Evolutionary conservation across 2,113 vertebrate species (phyloP), one percentile per base, ranked within the genome.

Genomic region (Barbus barbus): DNA sequence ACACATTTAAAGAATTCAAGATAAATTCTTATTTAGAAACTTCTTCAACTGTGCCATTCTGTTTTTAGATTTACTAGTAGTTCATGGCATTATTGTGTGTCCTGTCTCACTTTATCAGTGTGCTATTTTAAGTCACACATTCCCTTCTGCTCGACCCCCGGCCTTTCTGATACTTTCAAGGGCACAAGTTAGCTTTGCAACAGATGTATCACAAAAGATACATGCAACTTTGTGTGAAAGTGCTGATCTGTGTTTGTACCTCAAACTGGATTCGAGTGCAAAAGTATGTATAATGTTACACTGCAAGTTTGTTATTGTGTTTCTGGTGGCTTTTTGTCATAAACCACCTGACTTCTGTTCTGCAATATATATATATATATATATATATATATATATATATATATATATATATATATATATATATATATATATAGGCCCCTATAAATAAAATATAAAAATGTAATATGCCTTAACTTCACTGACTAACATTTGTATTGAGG

Each of bases 41-140:
- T 65, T 31, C 61, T 31, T 31, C 28, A 33, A 31, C 1, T 1
- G 14, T 2, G 1, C 28, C 11, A 26, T 65, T 6, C 28, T 31
- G 6, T 9, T 18, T 31, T 33, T 18, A 18, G 16, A 46, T 46
- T 46, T 46, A 46, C 44, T 4, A 14, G 4, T 44, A 46, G 44
- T 46, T 46, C 44, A 46, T 46, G 2, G 14, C 13, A 4, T 46
- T 3, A n/a, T n/a, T n/a, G n/a, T n/a, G n/a, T n/a, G n/a, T n/a
- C n/a, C n/a, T n/a, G n/a, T 44, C 13, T 48, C 12, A 74, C 72
- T 28, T 74, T 74, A 26, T 44, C 24, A 74, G 72, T 48, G 14
- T 41, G 44, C 44, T 74, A 74, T 74, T 74, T 51, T 51, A 24
- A 28, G 72, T 48, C 72, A 48, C n/a, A 16, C 24, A 74, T 74